phyloP scores from a whole-genome alignment of 2,888 invertebrate genomes.

The Beris chalybata region DNA sequence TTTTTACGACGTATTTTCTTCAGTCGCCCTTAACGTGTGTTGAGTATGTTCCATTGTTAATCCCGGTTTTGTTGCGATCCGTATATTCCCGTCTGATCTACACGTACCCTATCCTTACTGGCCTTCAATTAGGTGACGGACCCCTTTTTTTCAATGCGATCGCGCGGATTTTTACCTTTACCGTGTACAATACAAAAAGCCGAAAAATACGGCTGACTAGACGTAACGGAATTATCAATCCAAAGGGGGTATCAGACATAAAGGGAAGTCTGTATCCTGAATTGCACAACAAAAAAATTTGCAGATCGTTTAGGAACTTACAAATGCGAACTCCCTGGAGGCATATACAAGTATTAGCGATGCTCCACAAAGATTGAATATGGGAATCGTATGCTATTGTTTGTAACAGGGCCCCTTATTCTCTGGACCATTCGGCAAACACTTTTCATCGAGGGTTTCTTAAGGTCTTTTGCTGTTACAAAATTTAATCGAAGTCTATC shows the following conservation, averaged over 20 bases:
- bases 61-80: conserved; percentile 26
- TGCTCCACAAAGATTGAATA: no score
- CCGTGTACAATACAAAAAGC: conserved; percentile 9
- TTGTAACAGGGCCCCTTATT: no score
- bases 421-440: no score
- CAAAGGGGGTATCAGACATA: background rate
- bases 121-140: conserved; percentile 35
- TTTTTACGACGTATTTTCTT: conserved; percentile 13
- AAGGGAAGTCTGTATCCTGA: no score
- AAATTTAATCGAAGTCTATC: no score
- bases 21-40: background rate
- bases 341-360: no score
- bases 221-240: conserved; percentile 12
- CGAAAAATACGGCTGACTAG: conserved; percentile 24
- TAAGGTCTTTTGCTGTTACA: no score
- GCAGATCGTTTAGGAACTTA: no score
- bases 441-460: no score
- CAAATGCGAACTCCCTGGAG: no score
- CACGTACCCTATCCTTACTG: conserved; percentile 34
- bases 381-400: no score
- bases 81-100: conserved; percentile 24
- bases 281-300: no score
- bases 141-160: conserved; percentile 32
- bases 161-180: conserved; percentile 17
- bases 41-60: conserved; percentile 33